These are phyloP conservation scores for Sebastes cheni DNA, from an alignment of 2,797 vertebrate species.

Conservation along the genomic window DNA sequence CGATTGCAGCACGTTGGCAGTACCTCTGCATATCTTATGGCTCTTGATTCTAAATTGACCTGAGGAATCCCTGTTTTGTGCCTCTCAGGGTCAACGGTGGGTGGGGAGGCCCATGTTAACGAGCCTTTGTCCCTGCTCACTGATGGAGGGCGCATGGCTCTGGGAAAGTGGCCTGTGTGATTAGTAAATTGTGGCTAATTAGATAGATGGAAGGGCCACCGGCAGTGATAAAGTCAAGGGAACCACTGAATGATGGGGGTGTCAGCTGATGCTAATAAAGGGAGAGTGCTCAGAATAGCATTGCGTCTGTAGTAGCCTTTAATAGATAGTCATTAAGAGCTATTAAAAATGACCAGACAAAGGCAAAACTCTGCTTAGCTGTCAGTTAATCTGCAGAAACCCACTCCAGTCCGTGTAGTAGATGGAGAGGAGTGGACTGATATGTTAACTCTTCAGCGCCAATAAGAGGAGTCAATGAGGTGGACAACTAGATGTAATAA, in stretches of 20 bases:
- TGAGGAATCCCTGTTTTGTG: constrained; percentile 57
- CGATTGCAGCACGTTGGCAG: constrained; percentile 37
- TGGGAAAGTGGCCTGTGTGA: constrained; percentile 78
- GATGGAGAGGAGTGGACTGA: constrained; percentile 37
- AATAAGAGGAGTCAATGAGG: constrained; percentile 53
- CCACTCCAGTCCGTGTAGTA: constrained; percentile 14
- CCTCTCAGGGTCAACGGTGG: constrained; percentile 38
- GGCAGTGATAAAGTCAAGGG: constrained; percentile 82
- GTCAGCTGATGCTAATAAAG: constrained; percentile 63
- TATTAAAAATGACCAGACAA: constrained; percentile 69
- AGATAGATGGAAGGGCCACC: constrained; percentile 86
- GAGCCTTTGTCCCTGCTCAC: constrained; percentile 83
- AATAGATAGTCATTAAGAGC: constrained; percentile 67
- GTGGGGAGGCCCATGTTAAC: constrained; percentile 56
- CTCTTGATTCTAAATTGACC: constrained; percentile 69
- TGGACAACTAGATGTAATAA: constrained; percentile 39
- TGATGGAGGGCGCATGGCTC: constrained; percentile 72
- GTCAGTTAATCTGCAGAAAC: constrained; percentile 35
- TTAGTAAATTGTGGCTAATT: constrained; percentile 88
- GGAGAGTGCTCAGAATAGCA: constrained; percentile 59
- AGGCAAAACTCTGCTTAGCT: constrained; percentile 54
- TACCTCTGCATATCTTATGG: constrained; percentile 53
- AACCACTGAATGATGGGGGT: constrained; percentile 73
- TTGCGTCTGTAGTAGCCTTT: constrained; percentile 38
- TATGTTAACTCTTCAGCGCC: constrained; percentile 35